A percentile compares a stretch with the other conserved stretches of the same genome.
These are phyloP conservation scores for Idaea dimidiata DNA, from an alignment of 2,888 invertebrate species.

Conservation along the genomic window DNA sequence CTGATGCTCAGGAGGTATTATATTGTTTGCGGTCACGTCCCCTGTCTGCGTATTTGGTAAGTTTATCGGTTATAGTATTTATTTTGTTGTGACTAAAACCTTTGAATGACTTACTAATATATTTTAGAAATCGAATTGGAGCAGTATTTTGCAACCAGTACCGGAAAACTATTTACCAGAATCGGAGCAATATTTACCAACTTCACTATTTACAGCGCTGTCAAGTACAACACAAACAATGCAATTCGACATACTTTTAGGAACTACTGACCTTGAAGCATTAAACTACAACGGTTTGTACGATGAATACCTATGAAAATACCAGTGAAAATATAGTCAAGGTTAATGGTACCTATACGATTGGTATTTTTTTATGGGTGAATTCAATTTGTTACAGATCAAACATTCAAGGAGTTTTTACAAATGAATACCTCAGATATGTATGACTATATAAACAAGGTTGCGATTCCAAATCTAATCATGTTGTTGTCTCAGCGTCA, in stretches of 20 bases:
- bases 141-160: constrained; percentile 82
- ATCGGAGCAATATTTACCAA: constrained; percentile 82
- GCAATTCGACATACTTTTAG: constrained; percentile 84
- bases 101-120: constrained; percentile 6
- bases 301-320: not conserved
- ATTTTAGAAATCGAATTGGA: constrained; percentile 80
- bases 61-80: not conserved
- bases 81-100: not conserved
- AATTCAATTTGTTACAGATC: constrained; percentile 56
- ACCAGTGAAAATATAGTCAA: constrained; percentile 23
- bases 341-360: constrained; percentile 13
- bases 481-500: constrained; percentile 52
- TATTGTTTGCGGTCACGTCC: constrained; percentile 83
- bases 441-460: constrained; percentile 79
- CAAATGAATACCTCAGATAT: constrained; percentile 78
- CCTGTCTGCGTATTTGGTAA: constrained; percentile 68
- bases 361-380: constrained; percentile 8
- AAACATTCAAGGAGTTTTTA: constrained; percentile 81
- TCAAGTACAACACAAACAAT: constrained; percentile 72
- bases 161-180: constrained; percentile 82
- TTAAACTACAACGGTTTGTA: constrained; percentile 78
- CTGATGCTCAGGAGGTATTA: constrained; percentile 76
- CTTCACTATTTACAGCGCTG: constrained; percentile 75
- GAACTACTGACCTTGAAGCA: constrained; percentile 85
- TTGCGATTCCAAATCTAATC: constrained; percentile 81